Percentiles rank a stretch among this genome's conserved stretches.
Evolutionary conservation across 2,888 invertebrate species (phyloP).

Genomic region (Parascotia fuliginaria): DNA sequence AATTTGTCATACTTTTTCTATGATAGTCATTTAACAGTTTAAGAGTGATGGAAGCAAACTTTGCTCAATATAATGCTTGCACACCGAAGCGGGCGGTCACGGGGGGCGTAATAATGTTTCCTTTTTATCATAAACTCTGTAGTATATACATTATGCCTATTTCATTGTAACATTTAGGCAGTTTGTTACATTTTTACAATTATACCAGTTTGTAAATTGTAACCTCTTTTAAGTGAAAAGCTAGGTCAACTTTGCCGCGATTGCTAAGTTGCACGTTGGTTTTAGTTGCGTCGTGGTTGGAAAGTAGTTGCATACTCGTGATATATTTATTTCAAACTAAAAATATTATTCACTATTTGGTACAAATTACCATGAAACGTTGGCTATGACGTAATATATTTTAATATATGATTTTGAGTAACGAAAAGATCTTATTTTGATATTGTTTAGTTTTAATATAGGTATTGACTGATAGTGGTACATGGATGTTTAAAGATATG

Average conservation of each 20-base stretch:
- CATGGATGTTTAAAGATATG: conserved; percentile 4
- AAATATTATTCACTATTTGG: too few species aligned
- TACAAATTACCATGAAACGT: background rate
- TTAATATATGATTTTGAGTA: background rate
- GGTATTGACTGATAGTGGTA: conserved; percentile 31
- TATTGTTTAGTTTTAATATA: conserved; percentile 4
- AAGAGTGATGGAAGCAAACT: conserved; percentile 16
- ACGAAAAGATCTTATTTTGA: background rate
- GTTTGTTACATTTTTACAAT: conserved; percentile 51
- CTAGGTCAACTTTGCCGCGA: background rate
- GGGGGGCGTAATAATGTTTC: conserved; percentile 49
- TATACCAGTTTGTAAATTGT: conserved; percentile 2
- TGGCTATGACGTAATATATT: background rate
- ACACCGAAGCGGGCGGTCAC: conserved; percentile 44
- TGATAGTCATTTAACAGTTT: background rate
- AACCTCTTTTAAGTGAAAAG: background rate
- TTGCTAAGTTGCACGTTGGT: too few species aligned
- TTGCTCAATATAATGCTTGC: conserved; percentile 49
- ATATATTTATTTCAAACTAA: too few species aligned
- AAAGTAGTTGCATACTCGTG: background rate
- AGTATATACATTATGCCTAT: conserved; percentile 70
- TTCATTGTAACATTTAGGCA: conserved; percentile 64
- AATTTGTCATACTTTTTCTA: too few species aligned
- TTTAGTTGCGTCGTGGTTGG: background rate
- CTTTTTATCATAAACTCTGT: conserved; percentile 66